Evolutionary conservation across 2,113 vertebrate genomes (phyloP).

Genomic region (Dicaeum eximium): DNA sequence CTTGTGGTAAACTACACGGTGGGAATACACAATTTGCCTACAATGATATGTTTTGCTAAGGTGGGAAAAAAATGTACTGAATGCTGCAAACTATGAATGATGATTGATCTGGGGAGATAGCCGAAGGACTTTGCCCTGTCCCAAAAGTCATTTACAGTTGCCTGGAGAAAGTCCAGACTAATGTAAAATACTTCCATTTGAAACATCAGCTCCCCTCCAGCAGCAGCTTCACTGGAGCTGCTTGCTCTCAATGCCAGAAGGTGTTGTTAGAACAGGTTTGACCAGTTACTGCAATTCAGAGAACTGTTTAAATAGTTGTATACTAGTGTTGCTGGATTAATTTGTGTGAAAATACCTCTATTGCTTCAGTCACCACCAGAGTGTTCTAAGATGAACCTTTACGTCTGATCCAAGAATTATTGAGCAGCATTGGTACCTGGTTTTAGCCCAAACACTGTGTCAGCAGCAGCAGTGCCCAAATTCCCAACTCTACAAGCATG

Average conservation of each 20-base stretch:
- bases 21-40: slow-evolving; percentile 53
- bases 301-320: slow-evolving; percentile 2
- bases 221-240: not conserved
- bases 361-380: not conserved
- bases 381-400: not conserved
- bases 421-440: not conserved
- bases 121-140: not conserved
- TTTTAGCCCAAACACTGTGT: not conserved
- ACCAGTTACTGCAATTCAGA: slow-evolving; percentile 13
- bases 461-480: not conserved
- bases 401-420: not conserved
- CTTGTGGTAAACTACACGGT: slow-evolving; percentile 58
- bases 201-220: not conserved
- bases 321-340: not conserved
- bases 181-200: not conserved
- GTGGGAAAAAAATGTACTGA: slow-evolving; percentile 22
- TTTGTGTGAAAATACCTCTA: not conserved
- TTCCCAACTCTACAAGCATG: not conserved
- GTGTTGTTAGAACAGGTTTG: slow-evolving; percentile 12
- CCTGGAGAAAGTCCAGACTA: not conserved
- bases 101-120: not conserved
- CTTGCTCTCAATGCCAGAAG: not conserved
- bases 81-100: slow-evolving; percentile 32
- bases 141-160: not conserved
- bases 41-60: slow-evolving; percentile 41